phyloP scores from a whole-genome alignment of 2,888 invertebrate species.

The Drosophila paramelanica region DNA sequence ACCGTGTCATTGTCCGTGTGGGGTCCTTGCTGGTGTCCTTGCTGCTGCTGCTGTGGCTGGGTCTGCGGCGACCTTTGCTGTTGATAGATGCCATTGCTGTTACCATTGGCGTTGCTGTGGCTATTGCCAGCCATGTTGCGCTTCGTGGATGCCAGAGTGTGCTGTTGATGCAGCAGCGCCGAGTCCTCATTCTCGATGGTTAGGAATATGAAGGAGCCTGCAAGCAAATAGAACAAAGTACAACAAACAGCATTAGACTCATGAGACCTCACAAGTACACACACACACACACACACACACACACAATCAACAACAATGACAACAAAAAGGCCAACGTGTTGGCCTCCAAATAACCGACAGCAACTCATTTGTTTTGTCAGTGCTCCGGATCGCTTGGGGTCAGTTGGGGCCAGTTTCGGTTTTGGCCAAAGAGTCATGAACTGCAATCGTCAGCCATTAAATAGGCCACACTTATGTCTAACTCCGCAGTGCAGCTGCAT shows the following conservation, averaged over 20 bases:
- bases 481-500: not conserved
- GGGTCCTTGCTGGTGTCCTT: conserved; percentile 45
- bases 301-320: conserved; percentile 2
- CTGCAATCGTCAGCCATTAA: conserved; percentile 23
- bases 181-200: conserved; percentile 89
- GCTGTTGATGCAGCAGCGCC: conserved; percentile 85
- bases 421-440: conserved; percentile 12
- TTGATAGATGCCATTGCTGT: conserved; percentile 58
- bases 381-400: conserved; percentile 14
- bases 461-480: conserved; percentile 2
- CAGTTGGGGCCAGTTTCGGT: conserved; percentile 24
- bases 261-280: conserved; percentile 16
- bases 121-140: conserved; percentile 63
- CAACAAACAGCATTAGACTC: conserved; percentile 42
- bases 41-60: conserved; percentile 25
- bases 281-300: conserved; percentile 13
- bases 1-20: conserved; percentile 77
- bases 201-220: conserved; percentile 93
- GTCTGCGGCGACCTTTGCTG: conserved; percentile 56
- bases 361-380: conserved; percentile 41
- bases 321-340: conserved; percentile 5
- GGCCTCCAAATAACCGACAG: conserved; percentile 23
- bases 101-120: conserved; percentile 45
- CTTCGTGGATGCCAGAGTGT: conserved; percentile 87
- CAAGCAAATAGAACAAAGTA: conserved; percentile 73